Base-by-base conservation (phyloP, 2,888 invertebrate genomes). In the Fissipunctia ypsillon region DNA sequence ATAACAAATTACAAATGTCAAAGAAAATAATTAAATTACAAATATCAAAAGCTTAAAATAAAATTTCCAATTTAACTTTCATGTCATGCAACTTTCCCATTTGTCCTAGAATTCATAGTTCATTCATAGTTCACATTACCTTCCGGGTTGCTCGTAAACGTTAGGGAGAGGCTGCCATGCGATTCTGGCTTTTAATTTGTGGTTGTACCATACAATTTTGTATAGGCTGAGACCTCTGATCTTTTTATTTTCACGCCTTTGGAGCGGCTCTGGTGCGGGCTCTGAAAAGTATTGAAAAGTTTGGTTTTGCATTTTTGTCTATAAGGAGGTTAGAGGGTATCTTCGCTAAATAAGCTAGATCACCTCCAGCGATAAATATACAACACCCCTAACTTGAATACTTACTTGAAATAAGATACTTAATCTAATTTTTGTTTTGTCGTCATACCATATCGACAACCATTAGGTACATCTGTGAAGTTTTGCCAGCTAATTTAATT, bases 141-240 rank as follows among this genome's bases (percentile, higher is more conserved):
- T 93, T 88, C 88, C 90, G 16, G 88, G 87, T 68, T 91, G 88
- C 67, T 91, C 91, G 45, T 90, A 88, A 52, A 88, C 84, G 31
- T 84, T 88, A 3, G 89, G 83, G 19, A 90, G 68, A 0, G 95
- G 91, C 14, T 94, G 93, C 96, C 96, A 96, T 10, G 94, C 89
- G 76, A 96, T 91, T 84, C 90, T 93, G 0, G 95, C 96, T 81
- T 93, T 94, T 25, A 96, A 82, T 83, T 93, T 94, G 80, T 94
- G 90, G 77, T 95, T 93, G 79, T 91, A 89, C 95, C 95, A 95
- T 56, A 95, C 88, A 52, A 96, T 92, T 88, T 94, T 94, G 48
- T 94, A 91, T 38, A 96, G 83, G 83, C 91, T 93, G 7, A 96
- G 83, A 5, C 93, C 94, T 73, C 88, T 93, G 76, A 96, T 92